A percentile compares a stretch with the other conserved stretches of the same genome.
Evolutionary conservation across 2,888 invertebrate genomes (phyloP).

Genomic region (Agonopterix heracliana): DNA sequence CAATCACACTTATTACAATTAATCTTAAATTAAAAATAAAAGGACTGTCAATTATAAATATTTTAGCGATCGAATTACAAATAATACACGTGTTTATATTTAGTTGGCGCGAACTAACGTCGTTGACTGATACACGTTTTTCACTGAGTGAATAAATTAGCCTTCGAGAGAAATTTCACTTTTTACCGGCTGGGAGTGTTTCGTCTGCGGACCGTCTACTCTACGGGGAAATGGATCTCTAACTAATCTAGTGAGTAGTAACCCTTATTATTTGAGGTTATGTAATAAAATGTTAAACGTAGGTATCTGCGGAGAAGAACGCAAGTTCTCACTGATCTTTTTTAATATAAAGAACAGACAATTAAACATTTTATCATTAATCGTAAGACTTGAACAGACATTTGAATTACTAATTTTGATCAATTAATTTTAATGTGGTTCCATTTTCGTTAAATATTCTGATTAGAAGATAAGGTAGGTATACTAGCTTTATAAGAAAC

Average conservation of each 20-base stretch:
- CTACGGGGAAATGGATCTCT: slow-evolving; percentile 43
- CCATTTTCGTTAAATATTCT: too few species aligned
- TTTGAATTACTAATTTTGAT: too few species aligned
- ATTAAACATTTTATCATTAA: too few species aligned
- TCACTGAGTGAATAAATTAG: slow-evolving; percentile 64
- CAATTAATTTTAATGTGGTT: too few species aligned
- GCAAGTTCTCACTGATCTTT: too few species aligned
- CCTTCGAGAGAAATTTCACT: slow-evolving; percentile 60
- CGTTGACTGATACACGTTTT: slow-evolving; percentile 57
- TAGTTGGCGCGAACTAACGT: slow-evolving; percentile 56
- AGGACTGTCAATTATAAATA: slow-evolving; percentile 27
- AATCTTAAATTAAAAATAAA: slow-evolving; percentile 34
- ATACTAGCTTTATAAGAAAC: too few species aligned
- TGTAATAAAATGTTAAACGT: neutral
- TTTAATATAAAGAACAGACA: too few species aligned
- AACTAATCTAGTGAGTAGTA: slow-evolving; percentile 52
- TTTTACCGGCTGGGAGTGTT: slow-evolving; percentile 55
- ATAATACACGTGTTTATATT: slow-evolving; percentile 61
- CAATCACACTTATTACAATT: slow-evolving; percentile 21
- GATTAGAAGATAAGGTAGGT: too few species aligned
- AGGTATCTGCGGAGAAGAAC: neutral
- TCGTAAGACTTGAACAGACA: too few species aligned
- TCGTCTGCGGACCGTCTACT: slow-evolving; percentile 49
- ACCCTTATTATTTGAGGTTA: neutral
- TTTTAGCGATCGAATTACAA: neutral